Evolutionary conservation across 2,888 invertebrate genomes (phyloP), one percentile per base, ranked within the genome.

Genomic region (Palloptera scutellata): DNA sequence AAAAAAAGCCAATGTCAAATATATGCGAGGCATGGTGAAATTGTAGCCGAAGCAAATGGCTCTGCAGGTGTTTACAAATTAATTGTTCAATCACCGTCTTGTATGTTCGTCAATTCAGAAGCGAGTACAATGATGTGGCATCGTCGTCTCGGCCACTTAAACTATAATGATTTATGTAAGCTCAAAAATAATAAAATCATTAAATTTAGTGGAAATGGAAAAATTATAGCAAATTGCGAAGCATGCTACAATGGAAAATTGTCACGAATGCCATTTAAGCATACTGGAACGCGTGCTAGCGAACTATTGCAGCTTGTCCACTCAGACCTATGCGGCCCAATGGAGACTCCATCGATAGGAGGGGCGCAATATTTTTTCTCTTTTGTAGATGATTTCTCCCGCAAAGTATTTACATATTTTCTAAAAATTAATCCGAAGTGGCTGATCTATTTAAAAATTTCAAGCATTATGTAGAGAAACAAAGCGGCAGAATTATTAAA

Each of bases 201-300:
- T n/a, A n/a, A n/a, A n/a, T n/a, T n/a, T n/a, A n/a, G n/a, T n/a
- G n/a, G n/a, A n/a, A n/a, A n/a, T n/a, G n/a, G n/a, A 72, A 64
- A 75, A 73, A 19, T n/a, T n/a, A n/a, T n/a, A n/a, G n/a, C n/a
- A n/a, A n/a, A n/a, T n/a, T n/a, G n/a, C n/a, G n/a, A n/a, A n/a
- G n/a, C n/a, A n/a, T n/a, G n/a, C n/a, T n/a, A n/a, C n/a, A n/a
- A n/a, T n/a, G n/a, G n/a, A n/a, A 77, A 75, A 57, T 69, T 70
- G 19, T 53, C 67, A 10, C 57, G 73, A 62, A 30, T 53, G 20
- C 68, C 76, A n/a, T 77, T 75, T 61, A 61, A 68, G 41, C 54
- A 60, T 17, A 64, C 9, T 52, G 52, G 52, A 52, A 15, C 52
- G n/a, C 45, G 9, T 61, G 66, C 66, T 61, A 43, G 10, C 9